Evolutionary conservation across 2,888 invertebrate species (phyloP).

Genomic region (Volucella inflata): DNA sequence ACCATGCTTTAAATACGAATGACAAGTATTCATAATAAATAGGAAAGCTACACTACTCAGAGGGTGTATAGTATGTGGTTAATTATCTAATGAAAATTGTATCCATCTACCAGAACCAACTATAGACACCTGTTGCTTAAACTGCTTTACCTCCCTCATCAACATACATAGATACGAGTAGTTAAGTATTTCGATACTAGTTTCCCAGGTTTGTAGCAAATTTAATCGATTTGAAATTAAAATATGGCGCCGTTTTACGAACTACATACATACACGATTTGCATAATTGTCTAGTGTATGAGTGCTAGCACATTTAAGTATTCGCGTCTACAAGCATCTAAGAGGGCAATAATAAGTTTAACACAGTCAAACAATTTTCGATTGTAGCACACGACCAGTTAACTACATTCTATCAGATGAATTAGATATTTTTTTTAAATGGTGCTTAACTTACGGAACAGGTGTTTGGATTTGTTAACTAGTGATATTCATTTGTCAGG

Average conservation of each 20-base stretch:
- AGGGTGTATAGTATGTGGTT: not conserved
- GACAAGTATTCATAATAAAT: not conserved
- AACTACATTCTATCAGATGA: no score
- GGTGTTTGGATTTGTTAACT: constrained; percentile 37
- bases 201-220: constrained; percentile 42
- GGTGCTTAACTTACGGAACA: constrained; percentile 22
- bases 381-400: no score
- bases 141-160: constrained; percentile 46
- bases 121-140: constrained; percentile 62
- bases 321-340: not conserved
- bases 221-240: constrained; percentile 61
- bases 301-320: not conserved
- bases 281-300: constrained; percentile 10
- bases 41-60: constrained; percentile 12
- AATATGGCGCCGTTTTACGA: constrained; percentile 65
- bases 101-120: constrained; percentile 18
- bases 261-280: constrained; percentile 34
- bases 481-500: constrained; percentile 12
- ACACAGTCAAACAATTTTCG: no score
- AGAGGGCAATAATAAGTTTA: no score
- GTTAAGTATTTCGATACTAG: constrained; percentile 24
- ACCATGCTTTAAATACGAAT: constrained; percentile 23
- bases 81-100: constrained; percentile 34
- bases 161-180: no score
- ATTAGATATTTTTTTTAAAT: no score